A percentile compares a stretch with the other conserved stretches of the same genome.
Evolutionary conservation across 2,888 invertebrate species (phyloP).

Genomic region (Harpagoxenus sublaevis): DNA sequence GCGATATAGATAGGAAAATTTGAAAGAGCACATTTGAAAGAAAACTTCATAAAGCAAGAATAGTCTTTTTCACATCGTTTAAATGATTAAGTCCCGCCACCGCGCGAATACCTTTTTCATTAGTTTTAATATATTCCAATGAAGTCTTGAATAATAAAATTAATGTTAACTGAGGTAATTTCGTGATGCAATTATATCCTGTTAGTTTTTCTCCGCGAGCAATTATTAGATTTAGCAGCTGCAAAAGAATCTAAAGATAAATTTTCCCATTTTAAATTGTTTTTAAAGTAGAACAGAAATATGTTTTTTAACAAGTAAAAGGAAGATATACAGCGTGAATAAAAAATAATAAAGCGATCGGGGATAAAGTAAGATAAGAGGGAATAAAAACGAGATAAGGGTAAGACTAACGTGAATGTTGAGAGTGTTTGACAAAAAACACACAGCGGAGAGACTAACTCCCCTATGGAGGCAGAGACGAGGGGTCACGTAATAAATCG

Average conservation of each 20-base stretch:
- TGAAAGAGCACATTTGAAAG: slow-evolving; percentile 3
- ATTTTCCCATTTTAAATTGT: slow-evolving; percentile 9
- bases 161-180: slow-evolving; percentile 23
- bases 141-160: slow-evolving; percentile 35
- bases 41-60: slow-evolving; percentile 9
- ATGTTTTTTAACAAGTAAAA: background rate
- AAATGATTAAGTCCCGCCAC: slow-evolving; percentile 3
- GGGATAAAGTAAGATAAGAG: slow-evolving; percentile 19
- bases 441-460: background rate
- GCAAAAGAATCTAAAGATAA: background rate
- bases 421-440: background rate
- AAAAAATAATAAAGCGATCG: slow-evolving; percentile 2
- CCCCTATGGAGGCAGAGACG: background rate
- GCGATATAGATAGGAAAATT: slow-evolving; percentile 16
- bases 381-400: slow-evolving; percentile 22
- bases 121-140: slow-evolving; percentile 34
- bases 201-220: slow-evolving; percentile 7
- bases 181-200: slow-evolving; percentile 10
- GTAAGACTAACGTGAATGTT: background rate
- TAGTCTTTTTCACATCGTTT: slow-evolving; percentile 15
- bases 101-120: slow-evolving; percentile 7
- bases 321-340: background rate
- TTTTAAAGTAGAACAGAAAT: slow-evolving; percentile 12
- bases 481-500: slow-evolving; percentile 48
- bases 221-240: slow-evolving; percentile 33